These are phyloP conservation scores for Celastrina argiolus DNA, from an alignment of 2,888 invertebrate genomes.

Conservation along the genomic window DNA sequence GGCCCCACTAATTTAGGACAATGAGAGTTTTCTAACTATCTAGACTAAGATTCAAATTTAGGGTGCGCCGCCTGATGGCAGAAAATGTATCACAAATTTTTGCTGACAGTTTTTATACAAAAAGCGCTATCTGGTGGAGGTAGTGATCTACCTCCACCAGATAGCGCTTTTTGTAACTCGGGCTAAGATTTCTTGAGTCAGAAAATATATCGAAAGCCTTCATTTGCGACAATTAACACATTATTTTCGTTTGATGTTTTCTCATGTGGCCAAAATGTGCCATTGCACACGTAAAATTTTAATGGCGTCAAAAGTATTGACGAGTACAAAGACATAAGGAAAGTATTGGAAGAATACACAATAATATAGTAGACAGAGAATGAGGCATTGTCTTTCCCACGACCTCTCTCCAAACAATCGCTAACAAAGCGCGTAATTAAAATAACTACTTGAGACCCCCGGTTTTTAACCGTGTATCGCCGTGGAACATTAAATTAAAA, in stretches of 20 bases:
- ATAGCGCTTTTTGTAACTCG: too few species aligned
- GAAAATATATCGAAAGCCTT: too few species aligned
- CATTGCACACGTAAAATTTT: not conserved
- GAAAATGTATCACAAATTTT: too few species aligned
- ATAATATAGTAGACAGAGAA: conserved; percentile 1
- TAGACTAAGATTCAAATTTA: too few species aligned
- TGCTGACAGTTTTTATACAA: too few species aligned
- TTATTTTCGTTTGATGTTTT: not conserved
- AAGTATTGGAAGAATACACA: conserved; percentile 5
- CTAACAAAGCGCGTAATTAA: conserved; percentile 52
- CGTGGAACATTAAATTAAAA: conserved; percentile 31
- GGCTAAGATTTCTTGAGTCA: too few species aligned
- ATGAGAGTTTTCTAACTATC: too few species aligned
- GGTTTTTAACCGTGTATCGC: conserved; percentile 37
- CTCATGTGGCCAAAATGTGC: not conserved
- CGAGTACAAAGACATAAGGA: not conserved
- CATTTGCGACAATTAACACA: not conserved
- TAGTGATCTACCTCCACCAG: too few species aligned
- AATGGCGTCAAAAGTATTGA: not conserved
- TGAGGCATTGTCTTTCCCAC: conserved; percentile 42
- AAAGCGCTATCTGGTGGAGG: too few species aligned
- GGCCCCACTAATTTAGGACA: too few species aligned
- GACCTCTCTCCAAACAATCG: conserved; percentile 53
- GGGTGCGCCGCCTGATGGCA: too few species aligned
- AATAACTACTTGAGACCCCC: conserved; percentile 44